Percentiles rank a stretch among this genome's conserved stretches.
Conservation (phyloP, 2,113 vertebrate species). For the Emydura subglobosa region DNA sequence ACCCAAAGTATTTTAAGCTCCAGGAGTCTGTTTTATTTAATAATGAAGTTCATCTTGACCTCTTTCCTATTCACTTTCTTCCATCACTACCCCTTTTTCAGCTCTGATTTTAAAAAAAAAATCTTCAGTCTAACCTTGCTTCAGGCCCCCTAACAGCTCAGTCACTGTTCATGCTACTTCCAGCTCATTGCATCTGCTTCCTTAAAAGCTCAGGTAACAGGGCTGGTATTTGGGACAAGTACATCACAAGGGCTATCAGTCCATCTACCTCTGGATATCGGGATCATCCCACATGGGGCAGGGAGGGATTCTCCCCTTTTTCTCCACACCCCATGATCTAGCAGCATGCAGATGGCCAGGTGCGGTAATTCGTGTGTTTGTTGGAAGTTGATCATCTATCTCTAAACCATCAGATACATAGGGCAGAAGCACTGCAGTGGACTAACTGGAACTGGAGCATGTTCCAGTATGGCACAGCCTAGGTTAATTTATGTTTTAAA, state of each 20-base stretch:
- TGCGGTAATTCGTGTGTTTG: neutral
- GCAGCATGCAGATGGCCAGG: neutral
- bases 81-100: slow-evolving; percentile 17
- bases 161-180: neutral
- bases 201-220: neutral
- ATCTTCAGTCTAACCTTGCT: neutral
- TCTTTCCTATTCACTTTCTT: slow-evolving; percentile 29
- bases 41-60: slow-evolving; percentile 31
- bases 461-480: neutral
- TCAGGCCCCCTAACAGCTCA: neutral
- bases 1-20: neutral
- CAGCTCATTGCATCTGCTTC: neutral
- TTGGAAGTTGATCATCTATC: neutral
- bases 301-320: neutral
- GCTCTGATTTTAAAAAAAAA: slow-evolving; percentile 25
- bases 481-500: neutral
- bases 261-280: too few relatives aligned
- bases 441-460: neutral
- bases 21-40: slow-evolving; percentile 34
- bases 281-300: neutral
- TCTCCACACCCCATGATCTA: neutral
- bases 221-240: neutral
- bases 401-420: neutral
- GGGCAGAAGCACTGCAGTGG: neutral
- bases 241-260: neutral